Evolutionary conservation across 2,113 vertebrate genomes (phyloP).

Genomic region (cattle (Bos taurus)): ARS-UCD2.0 NC_037344.1:47331501-47332000

Average conservation of each 20-base stretch:
- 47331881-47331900: neutral
- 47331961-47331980: neutral
- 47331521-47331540: neutral
- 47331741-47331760: neutral
- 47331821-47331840: neutral
- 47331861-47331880: neutral
- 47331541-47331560: neutral
- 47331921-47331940: neutral
- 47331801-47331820: neutral
- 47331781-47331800: neutral
- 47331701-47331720: neutral
- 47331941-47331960: neutral
- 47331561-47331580: neutral
- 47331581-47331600: neutral
- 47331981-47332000: neutral
- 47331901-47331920: accelerated
- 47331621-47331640: neutral
- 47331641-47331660: neutral
- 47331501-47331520: neutral
- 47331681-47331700: neutral
- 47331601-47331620: too few relatives aligned
- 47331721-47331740: neutral
- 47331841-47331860: neutral
- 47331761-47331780: neutral
- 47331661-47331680: neutral